A percentile compares a stretch with the other conserved stretches of the same genome.
Evolutionary conservation across 2,888 invertebrate genomes (phyloP).

Genomic region (Hyposoter didymator): DNA sequence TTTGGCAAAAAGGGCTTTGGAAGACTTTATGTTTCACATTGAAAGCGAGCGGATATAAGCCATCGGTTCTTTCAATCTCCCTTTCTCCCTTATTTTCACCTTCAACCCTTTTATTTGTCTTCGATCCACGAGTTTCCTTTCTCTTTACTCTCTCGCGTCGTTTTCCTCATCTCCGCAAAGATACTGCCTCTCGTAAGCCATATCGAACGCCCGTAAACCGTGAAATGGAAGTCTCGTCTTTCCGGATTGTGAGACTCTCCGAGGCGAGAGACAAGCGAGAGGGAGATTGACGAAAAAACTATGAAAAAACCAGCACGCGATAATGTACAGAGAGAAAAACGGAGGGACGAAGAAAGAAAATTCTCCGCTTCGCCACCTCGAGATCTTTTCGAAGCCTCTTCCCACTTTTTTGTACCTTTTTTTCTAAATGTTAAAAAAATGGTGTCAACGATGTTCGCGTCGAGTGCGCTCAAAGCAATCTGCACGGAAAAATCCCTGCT

Average conservation of each 20-base stretch:
- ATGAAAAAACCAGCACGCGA: conserved; percentile 32
- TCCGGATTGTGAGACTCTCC: conserved; percentile 55
- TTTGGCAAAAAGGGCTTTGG: conserved; percentile 44
- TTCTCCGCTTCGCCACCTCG: conserved; percentile 54
- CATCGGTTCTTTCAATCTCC: conserved; percentile 39
- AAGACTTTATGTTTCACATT: conserved; percentile 60
- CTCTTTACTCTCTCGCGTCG: conserved; percentile 41
- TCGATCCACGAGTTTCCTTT: conserved; percentile 44
- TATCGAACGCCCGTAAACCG: conserved; percentile 74
- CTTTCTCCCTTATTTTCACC: conserved; percentile 23
- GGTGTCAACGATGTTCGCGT: conserved; percentile 19
- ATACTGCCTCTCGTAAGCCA: conserved; percentile 65
- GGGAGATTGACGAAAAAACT: conserved; percentile 53
- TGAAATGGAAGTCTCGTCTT: conserved; percentile 77
- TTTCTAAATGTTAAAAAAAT: conserved; percentile 32
- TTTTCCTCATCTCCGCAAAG: conserved; percentile 56
- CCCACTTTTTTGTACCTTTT: conserved; percentile 20
- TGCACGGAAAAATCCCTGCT: conserved; percentile 64
- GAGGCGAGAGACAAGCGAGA: conserved; percentile 61
- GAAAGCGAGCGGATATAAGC: conserved; percentile 51
- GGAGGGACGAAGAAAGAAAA: conserved; percentile 26
- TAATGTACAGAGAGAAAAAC: conserved; percentile 35
- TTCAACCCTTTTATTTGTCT: conserved; percentile 55
- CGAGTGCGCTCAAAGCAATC: conserved; percentile 69
- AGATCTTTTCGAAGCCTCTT: conserved; percentile 42